Conservation (phyloP, 2,797 vertebrate genomes). For the Dipus sagitta region DNA sequence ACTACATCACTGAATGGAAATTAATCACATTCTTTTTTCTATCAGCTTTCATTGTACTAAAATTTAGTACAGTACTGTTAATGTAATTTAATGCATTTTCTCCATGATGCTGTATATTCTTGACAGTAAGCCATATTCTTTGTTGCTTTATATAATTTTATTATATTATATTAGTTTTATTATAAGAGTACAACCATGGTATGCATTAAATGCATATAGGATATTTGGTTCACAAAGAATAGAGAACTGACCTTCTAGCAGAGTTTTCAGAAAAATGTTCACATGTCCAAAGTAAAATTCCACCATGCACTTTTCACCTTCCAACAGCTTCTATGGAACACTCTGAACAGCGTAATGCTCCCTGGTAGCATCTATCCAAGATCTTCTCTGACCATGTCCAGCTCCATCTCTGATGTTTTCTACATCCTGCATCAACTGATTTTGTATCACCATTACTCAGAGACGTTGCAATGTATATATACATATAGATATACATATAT, state of each 20-base stretch:
- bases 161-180: not conserved
- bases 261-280: not conserved
- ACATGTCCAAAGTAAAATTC: constrained; percentile 15
- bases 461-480: no score
- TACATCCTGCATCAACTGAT: not conserved
- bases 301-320: not conserved
- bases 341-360: not conserved
- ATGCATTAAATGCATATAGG: not conserved
- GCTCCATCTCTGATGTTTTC: not conserved
- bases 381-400: no score
- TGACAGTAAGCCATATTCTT: not conserved
- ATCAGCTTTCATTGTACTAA: not conserved
- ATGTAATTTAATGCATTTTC: not conserved
- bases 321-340: not conserved
- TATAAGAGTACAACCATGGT: not conserved
- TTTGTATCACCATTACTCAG: not conserved
- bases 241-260: not conserved
- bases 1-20: not conserved
- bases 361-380: no score
- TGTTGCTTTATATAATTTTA: not conserved
- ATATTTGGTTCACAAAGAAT: not conserved
- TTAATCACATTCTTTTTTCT: not conserved
- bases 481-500: no score
- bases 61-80: not conserved
- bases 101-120: not conserved